Base-by-base conservation (phyloP, 30 jellyfish, hydroid and myxozoan genomes). In the Aurelia aurita complex sp. Pacific region DNA sequence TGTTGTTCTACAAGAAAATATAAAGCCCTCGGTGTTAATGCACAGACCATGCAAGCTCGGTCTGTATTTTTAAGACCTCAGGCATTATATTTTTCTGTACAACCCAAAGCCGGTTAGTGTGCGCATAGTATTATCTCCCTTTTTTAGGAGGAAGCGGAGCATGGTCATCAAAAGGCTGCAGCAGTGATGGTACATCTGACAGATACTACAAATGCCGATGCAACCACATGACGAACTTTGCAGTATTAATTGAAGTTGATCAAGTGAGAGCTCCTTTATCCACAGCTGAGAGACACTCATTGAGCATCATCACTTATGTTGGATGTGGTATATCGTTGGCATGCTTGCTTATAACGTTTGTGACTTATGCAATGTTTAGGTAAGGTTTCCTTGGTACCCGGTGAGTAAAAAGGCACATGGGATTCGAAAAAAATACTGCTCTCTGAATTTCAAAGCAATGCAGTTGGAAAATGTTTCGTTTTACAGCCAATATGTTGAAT, bases 201-300 rank as follows among this genome's bases (percentile, higher is more conserved):
- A 36, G 79, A 9, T 19, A 19, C 23, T 78, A 34, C 32, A 34
- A 43, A 61, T 78, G 88, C 55, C 79, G 88, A 23, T 78, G 88
- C 79, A 63, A 78, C 52, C 88, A 78, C 59, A 34, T 78, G 79
- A 78, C 88, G 2, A 65, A 78, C 79, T 78, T 78, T 40, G 88
- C 79, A 0, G 62, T 78, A 1, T 40, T 78, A 34, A 16, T 78
- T 15, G 57, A 64, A 8, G 61, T 78, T 18, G 70, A 34, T 15
- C 54, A 36, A 46, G 42, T 35, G 36, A 34, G 23, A 32, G 36
- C 51, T 8, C 70, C 67, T 8, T 69, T 78, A 23, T 38, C 79
- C 8, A 52, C 2, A 46, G n/a, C 54, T 23, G 79, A 78, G 32
- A 78, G 33, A 23, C 43, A 16, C 12, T 32, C 88, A 34, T 50